Percentiles rank a stretch among this genome's conserved stretches.
Evolutionary conservation across 2,113 vertebrate species (phyloP).

Genomic region (Atrichornis clamosus): DNA sequence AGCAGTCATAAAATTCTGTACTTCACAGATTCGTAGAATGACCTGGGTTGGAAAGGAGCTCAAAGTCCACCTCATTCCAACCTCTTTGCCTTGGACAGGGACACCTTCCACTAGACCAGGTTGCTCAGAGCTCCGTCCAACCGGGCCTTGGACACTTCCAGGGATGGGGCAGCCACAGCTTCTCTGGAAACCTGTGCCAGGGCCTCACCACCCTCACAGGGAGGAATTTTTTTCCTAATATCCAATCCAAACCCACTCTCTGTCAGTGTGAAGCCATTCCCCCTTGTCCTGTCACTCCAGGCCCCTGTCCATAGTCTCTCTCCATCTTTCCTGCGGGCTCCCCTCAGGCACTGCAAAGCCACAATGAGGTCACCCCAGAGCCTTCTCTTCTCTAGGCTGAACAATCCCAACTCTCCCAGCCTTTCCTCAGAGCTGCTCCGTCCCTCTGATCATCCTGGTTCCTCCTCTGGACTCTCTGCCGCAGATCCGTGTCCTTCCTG

Average conservation of each 20-base stretch:
- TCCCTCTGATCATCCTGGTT: background rate
- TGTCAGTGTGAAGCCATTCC: fast-evolving
- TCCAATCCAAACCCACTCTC: fast-evolving
- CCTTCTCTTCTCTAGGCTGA: background rate
- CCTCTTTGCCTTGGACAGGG: fast-evolving
- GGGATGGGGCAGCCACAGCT: fast-evolving
- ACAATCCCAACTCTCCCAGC: fast-evolving
- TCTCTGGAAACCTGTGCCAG: fast-evolving
- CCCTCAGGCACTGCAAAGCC: fast-evolving
- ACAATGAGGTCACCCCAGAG: fast-evolving
- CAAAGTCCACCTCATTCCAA: background rate
- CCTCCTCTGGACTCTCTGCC: background rate
- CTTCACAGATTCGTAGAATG: background rate
- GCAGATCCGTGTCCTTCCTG: fast-evolving
- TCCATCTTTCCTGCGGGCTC: fast-evolving
- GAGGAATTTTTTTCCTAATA: background rate
- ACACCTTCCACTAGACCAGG: fast-evolving
- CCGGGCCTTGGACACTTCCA: background rate
- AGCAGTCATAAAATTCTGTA: background rate
- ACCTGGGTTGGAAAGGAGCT: fast-evolving
- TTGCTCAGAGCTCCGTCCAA: fast-evolving
- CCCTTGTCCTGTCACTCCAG: background rate
- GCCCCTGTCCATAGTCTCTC: background rate
- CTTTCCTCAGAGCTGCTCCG: background rate
- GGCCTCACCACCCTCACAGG: fast-evolving